Base-by-base conservation (phyloP, 2,797 vertebrate species). In the Lemur catta region DNA sequence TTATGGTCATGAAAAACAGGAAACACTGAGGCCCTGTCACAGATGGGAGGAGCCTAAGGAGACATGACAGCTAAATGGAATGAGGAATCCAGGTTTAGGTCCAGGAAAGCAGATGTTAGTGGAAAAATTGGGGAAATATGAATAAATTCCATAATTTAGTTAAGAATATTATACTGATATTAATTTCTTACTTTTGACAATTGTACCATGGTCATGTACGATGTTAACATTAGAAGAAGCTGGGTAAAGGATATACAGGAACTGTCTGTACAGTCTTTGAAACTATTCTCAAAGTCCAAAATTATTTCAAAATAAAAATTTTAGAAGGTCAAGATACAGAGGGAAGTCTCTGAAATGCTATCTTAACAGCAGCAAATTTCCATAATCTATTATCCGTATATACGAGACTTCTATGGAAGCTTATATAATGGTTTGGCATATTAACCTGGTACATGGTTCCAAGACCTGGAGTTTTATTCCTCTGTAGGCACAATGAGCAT, bases 251-350 rank as follows among this genome's bases (percentile, higher is more conserved):
- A 81, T 59, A 84, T 26, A 80, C 24, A 87, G 38, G 24, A 85
- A 52, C 4, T 26, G 33, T 85, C 2, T 79, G n/a, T 61, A 26
- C 33, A 90, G 30, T 33, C 67, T 89, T 84, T 91, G 61, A 94
- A 96, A 92, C 12, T 89, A 59, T 69, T 92, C 43, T 84, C 48
- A 76, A 67, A 59, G 7, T 80, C 79, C 59, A 84, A 94, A 94
- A 91, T 87, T 80, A 84, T 87, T 94, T 97, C 55, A 84, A 78
- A 94, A 61, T 71, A 63, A 72, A 92, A 72, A 14, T 72, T 89
- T 69, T 55, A 78, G 38, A 86, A 91, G 79, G 14, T 46, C 12
- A 94, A 67, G 33, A 59, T 79, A 52, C 33, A 92, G 57, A 41
- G 52, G 7, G 3, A 89, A 67, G 6, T 65, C 52, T 72, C 57